Evolutionary conservation across 2,113 vertebrate genomes (phyloP).

Genomic region (Amia ocellicauda): DNA sequence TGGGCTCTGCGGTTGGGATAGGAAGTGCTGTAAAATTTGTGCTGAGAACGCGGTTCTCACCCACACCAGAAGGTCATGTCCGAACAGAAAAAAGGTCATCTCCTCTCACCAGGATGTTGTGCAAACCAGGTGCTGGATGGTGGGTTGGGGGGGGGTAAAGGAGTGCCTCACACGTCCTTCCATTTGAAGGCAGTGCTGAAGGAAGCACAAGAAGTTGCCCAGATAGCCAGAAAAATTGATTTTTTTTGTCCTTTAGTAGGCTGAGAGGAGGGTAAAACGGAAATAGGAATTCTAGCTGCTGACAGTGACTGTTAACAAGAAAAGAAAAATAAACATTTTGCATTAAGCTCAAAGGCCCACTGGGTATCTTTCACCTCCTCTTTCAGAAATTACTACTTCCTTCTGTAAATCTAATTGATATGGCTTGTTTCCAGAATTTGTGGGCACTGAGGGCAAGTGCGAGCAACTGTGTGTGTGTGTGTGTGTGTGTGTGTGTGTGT

Average conservation of each 20-base stretch:
- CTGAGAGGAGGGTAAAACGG: not conserved
- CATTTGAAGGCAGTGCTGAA: not conserved
- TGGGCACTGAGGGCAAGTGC: too few species aligned
- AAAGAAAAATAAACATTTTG: conserved; percentile 1
- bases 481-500: too few species aligned
- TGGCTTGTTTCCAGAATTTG: too few species aligned
- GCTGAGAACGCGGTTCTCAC: not conserved
- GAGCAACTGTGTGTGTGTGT: too few species aligned
- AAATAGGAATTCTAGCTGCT: not conserved
- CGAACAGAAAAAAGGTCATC: not conserved
- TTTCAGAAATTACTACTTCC: not conserved
- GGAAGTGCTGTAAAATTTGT: conserved; percentile 11
- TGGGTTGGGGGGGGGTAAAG: not conserved
- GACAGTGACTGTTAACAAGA: not conserved
- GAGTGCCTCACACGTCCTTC: not conserved
- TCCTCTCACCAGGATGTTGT: not conserved
- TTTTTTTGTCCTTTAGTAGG: too few species aligned
- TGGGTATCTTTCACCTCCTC: not conserved
- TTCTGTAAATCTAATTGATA: too few species aligned
- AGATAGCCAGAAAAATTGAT: not conserved
- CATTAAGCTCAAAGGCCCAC: not conserved
- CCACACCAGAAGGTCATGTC: conserved; percentile 5
- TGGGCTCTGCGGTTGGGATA: conserved; percentile 10
- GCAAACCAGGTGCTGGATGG: not conserved
- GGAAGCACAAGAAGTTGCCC: not conserved